Base-by-base conservation (phyloP, 2,888 invertebrate genomes). In the Arge pagana region DNA sequence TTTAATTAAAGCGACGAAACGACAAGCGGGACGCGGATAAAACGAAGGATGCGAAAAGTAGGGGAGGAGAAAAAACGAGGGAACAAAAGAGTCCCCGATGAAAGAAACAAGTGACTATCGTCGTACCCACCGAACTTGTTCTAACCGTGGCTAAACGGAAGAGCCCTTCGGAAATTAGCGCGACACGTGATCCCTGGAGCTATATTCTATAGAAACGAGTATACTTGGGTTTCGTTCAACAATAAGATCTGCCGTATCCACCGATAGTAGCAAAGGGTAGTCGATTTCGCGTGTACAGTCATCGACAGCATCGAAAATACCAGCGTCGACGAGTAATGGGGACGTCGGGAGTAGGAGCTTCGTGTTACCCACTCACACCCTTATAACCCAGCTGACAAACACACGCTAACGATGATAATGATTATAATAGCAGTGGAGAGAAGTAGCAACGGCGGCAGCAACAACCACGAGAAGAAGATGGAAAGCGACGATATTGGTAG, bases 151-250 rank as follows among this genome's bases (percentile, higher is more conserved):
- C 42, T 13, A 16, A 30, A 42, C 42, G 19, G n/a, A 42, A 45
- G 45, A 33, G 24, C 33, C 45, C 45, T 45, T 45, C 45, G 24
- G 15, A 33, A 45, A 45, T 45, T 45, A 45, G 45, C 45, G 15
- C 45, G 45, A 45, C 45, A 45, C 45, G 45, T 45, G 45, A 45
- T 45, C 45, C 45, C 45, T 45, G 33, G 45, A 45, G n/a, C 33
- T 16, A 45, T n/a, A n/a, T 4, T 33, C 35, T n/a, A n/a, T n/a
- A n/a, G n/a, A n/a, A n/a, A n/a, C n/a, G n/a, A n/a, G 33, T 8
- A 10, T 24, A 35, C 33, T 16, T 21, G 23, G 23, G 45, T 35
- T 21, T 45, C 35, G 45, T 19, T 33, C 33, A 45, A 45, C 45
- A 45, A 45, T 45, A 33, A 45, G 45, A 45, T 45, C 33, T 45